Base-by-base conservation (phyloP, 2,113 vertebrate genomes). In the Trematocara stigmaticum region DNA sequence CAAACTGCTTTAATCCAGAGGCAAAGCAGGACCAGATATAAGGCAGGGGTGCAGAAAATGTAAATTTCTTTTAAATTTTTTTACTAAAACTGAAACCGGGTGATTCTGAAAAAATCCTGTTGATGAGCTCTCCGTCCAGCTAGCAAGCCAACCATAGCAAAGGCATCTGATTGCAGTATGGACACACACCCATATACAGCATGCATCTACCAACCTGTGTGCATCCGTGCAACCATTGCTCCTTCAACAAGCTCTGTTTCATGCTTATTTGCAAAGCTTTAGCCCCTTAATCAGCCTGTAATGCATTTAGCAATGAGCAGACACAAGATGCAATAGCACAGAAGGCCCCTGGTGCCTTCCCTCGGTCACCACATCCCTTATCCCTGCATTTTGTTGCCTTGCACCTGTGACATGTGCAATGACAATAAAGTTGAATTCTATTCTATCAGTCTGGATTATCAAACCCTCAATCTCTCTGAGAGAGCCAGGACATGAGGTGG, bases 401-500 rank as follows among this genome's bases (percentile, higher is more conserved):
- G 26, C 31, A 16, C 26, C 7, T 59, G 26, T 59, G 7, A 31
- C 56, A 31, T 31, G 56, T 31, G 56, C 26, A 59, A 31, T 59
- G 26, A 10, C 56, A 59, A 31, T 31, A 59, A 59, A 31, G 26
- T 31, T 16, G 56, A 59, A 59, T 59, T 59, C 26, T 59, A 59
- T 59, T 31, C 56, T 31, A 59, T 93, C 87, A 52, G 53, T 38
- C 66, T 66, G 56, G 66, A 64, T 83, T 83, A 92, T 89, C 78
- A 15, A 31, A 85, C 42, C 52, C 3, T 78, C 35, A 31, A 83
- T 90, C 88, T 84, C 42, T 88, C 57, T 56, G 55, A 66, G 79
- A 56, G 40, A 89, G 85, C 79, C 61, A 64, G 89, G 79, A 81
- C 91, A 88, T 86, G 88, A 93, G 61, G 89, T 91, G 90, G 92